Base-by-base conservation (phyloP, 2,888 invertebrate genomes). In the Syritta pipiens region DNA sequence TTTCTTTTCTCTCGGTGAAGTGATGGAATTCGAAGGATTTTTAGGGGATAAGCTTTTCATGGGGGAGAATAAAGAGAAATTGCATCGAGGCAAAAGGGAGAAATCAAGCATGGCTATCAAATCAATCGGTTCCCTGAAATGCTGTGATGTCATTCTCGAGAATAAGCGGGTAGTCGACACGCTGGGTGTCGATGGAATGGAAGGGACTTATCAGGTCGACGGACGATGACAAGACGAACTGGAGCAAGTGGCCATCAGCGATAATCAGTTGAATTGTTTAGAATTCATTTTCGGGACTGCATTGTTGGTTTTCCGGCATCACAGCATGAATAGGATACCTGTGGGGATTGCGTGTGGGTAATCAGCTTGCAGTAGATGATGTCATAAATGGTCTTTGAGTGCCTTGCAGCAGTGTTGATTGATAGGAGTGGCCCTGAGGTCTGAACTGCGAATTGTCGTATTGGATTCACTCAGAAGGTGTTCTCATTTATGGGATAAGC, bases 61-160 rank as follows among this genome's bases (percentile, higher is more conserved):
- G 46, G 20, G n/a, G 20, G 37, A 69, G 17, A 24, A 40, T 53
- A 30, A 22, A 59, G 48, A 48, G 46, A 30, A 65, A 53, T 71
- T 71, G 65, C 57, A 67, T 60, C 9, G 35, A 60, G 42, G 65
- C 44, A 65, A 60, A 65, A 60, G 28, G 42, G 49, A 71, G 72
- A 72, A 65, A 65, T 72, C 77, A 65, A 72, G 59, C 53, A 32
- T 49, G 37, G 44, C 44, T 60, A 71, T 77, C 72, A 67, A 60
- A 72, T 77, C 71, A 60, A 65, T 60, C 59, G 72, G 65, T 53
- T 77, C 28, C 72, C 59, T 60, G 65, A 65, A 72, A 53, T 65
- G 59, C 48, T 65, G 19, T 60, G 60, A 60, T 72, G 77, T 72
- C 65, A 77, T 60, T 77, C 53, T 32, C 30, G 42, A 60, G 51